phyloP scores from a whole-genome alignment of 1,140 invertebrate genomes.

The Drosophila sp. region DNA sequence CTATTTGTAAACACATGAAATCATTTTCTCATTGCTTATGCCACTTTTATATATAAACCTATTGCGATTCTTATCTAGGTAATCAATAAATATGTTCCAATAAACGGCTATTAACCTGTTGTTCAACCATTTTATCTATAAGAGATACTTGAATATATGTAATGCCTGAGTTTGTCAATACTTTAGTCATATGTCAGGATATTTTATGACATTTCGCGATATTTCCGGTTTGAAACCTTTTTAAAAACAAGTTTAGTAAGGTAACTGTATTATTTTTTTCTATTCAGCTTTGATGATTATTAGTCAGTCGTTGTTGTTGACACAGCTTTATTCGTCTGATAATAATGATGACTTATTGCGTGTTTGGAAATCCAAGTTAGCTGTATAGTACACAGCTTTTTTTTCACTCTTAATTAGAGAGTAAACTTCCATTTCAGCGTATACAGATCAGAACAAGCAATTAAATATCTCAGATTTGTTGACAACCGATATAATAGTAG shows the following conservation, averaged over 20 bases:
- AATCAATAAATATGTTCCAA: constrained; percentile 24
- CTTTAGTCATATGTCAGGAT: background rate
- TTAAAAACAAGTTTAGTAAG: background rate
- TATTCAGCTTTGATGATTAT: constrained; percentile 6
- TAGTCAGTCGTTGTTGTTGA: background rate
- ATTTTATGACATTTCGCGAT: background rate
- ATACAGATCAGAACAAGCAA: no score
- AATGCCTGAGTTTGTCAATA: background rate
- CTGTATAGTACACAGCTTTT: background rate
- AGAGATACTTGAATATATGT: constrained; percentile 2
- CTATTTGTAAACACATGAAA: background rate
- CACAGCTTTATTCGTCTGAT: background rate
- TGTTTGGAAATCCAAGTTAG: constrained; percentile 1
- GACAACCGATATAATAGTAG: no score
- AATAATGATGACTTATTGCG: constrained; percentile 29
- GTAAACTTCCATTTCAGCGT: background rate
- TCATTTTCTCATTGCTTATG: background rate
- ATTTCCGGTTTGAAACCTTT: constrained; percentile 1
- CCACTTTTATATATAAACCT: background rate
- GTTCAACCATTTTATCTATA: constrained; percentile 7
- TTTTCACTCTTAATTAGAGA: no score
- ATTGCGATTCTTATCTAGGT: constrained; percentile 19
- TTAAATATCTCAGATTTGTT: background rate
- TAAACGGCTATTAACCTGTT: constrained; percentile 18
- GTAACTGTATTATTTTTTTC: background rate